Base-by-base conservation (phyloP, 2,888 invertebrate genomes). In the Diplolepis rosae region DNA sequence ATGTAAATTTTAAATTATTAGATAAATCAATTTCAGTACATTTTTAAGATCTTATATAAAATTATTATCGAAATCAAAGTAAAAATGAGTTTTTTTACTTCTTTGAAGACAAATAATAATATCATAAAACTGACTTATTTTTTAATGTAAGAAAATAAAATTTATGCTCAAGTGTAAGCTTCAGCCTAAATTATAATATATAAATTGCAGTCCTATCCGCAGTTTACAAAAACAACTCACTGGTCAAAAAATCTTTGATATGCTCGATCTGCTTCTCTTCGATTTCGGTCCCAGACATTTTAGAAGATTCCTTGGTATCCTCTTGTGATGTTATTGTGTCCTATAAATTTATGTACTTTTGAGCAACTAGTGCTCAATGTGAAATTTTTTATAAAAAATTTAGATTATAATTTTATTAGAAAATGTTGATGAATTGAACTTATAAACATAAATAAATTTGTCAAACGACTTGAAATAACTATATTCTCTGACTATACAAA, bases 271-370 rank as follows among this genome's bases (percentile, higher is more conserved):
- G 15, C 24, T 61, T n/a, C 5, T 61, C 61, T 13, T 24, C 48
- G 11, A 22, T 22, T 13, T 24, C 48, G 11, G 48, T 22, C 11
- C 4, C 48, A 48, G 22, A n/a, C n/a, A n/a, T 13, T 9, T 27
- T 1, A 9, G 5, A 61, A 0, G n/a, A 1, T 4, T 27, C 27
- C 3, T 61, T 39, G 7, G 2, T 35, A 27, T 27, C n/a, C 24
- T 61, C 61, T 39, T 42, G n/a, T n/a, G 61, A 61, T 35, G 61
- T n/a, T 39, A 61, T 61, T 18, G 24, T 61, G 1, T 42, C 24
- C 7, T 61, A 24, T 1, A 39, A n/a, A 61, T 32, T 24, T 24
- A 7, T 61, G 3, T 27, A 18, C 2, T 32, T 9, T 51, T 32
- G 30, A 54, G 32, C 15, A 28, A 30, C 28, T 2, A 6, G 22